phyloP scores from a whole-genome alignment of 2,113 vertebrate genomes.

The Leiothrix lutea region DNA sequence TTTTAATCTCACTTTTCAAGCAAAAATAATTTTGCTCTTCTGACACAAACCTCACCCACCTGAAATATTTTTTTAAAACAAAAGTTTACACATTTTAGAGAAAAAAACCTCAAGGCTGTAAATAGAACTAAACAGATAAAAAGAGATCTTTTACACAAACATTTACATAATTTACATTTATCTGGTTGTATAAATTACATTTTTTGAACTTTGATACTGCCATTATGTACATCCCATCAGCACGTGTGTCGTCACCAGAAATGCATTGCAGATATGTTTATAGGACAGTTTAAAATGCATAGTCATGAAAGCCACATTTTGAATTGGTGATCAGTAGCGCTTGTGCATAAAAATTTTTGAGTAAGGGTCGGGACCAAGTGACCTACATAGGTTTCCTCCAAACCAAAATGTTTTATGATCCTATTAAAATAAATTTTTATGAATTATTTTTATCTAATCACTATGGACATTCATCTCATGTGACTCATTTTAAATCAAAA shows the following conservation, averaged over 20 bases:
- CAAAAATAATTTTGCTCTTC: not conserved
- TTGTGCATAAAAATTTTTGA: not conserved
- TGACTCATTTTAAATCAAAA: not conserved
- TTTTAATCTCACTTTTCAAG: conserved; percentile 5
- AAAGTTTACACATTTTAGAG: not conserved
- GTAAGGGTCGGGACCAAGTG: not conserved
- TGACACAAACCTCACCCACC: not conserved
- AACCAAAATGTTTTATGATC: not conserved
- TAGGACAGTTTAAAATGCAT: not conserved
- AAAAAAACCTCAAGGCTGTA: not conserved
- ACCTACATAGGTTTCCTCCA: not conserved
- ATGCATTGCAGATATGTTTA: not conserved
- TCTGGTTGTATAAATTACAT: not conserved
- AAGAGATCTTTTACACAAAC: not conserved
- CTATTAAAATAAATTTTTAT: not conserved
- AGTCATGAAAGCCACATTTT: not conserved
- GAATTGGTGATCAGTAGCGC: not conserved
- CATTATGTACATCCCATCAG: not conserved
- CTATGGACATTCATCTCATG: not conserved
- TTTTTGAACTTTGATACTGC: not conserved
- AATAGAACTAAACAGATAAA: not conserved
- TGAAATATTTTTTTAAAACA: not conserved
- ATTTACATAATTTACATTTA: not conserved
- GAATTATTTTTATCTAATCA: not conserved
- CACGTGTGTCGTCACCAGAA: not conserved